Conservation (phyloP, 2,888 invertebrate species). For the Ectobius pallidus region DNA sequence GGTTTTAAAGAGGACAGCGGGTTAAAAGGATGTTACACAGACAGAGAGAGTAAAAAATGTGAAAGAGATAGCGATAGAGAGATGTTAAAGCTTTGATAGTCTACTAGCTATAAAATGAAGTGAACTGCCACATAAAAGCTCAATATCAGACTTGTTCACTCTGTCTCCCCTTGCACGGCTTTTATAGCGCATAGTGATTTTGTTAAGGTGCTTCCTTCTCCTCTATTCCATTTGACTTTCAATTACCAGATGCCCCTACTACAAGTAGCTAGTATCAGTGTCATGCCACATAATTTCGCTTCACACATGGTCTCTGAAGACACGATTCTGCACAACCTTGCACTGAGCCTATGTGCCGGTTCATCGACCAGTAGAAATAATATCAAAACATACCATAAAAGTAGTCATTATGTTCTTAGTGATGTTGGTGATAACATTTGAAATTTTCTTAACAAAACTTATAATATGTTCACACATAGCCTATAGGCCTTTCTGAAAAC, state of each 20-base stretch:
- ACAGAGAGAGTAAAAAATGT: background rate
- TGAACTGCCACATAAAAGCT: conserved; percentile 28
- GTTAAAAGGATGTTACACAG: background rate
- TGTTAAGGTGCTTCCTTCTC: conserved; percentile 11
- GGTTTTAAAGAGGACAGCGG: background rate
- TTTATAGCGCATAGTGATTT: conserved; percentile 22
- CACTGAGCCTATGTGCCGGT: too few relatives aligned
- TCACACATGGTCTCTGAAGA: background rate
- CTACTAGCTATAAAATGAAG: conserved; percentile 27
- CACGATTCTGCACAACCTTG: too few relatives aligned
- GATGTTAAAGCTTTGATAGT: conserved; percentile 18
- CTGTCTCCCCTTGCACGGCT: background rate
- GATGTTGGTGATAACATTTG: too few relatives aligned
- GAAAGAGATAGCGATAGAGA: background rate
- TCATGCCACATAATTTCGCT: background rate
- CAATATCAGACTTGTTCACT: background rate
- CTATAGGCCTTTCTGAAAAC: too few relatives aligned
- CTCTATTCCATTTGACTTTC: conserved; percentile 27
- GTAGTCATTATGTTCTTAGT: too few relatives aligned
- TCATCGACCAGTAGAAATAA: too few relatives aligned
- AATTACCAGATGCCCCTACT: conserved; percentile 4
- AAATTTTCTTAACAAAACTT: too few relatives aligned
- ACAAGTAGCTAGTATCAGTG: background rate
- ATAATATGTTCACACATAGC: too few relatives aligned
- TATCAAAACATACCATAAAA: too few relatives aligned